Percentiles rank a stretch among this genome's conserved stretches.
phyloP scores from a whole-genome alignment of 2,888 invertebrate species.

The Conistra vaccinii region DNA sequence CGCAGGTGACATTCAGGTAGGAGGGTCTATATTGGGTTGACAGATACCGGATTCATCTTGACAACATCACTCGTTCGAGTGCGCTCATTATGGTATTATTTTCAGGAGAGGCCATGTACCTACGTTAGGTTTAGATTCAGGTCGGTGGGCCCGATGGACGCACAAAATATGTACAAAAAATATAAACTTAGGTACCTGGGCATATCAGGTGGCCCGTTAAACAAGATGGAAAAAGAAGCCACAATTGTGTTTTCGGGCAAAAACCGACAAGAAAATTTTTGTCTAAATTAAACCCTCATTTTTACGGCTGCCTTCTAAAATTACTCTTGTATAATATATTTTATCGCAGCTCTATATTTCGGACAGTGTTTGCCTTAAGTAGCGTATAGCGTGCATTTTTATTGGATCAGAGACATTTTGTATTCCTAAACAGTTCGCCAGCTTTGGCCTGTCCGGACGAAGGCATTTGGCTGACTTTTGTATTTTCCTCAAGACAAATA shows the following conservation, averaged over 20 bases:
- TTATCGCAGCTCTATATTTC: constrained; percentile 58
- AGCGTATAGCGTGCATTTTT: constrained; percentile 74
- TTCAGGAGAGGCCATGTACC: not conserved
- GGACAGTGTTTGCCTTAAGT: constrained; percentile 70
- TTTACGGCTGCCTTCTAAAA: constrained; percentile 54
- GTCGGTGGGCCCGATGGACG: not conserved
- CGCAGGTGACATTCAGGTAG: constrained; percentile 41
- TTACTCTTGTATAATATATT: constrained; percentile 50
- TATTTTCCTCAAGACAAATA: constrained; percentile 85
- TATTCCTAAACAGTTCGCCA: constrained; percentile 77
- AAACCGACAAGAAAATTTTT: constrained; percentile 41
- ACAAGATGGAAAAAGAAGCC: constrained; percentile 36
- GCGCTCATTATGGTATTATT: constrained; percentile 37
- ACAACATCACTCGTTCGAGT: constrained; percentile 17
- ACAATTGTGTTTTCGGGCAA: constrained; percentile 11
- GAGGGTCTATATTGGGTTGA: constrained; percentile 11
- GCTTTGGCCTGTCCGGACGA: constrained; percentile 78
- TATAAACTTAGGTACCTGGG: not conserved
- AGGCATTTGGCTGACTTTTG: constrained; percentile 83
- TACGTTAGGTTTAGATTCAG: not conserved
- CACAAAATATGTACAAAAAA: constrained; percentile 11
- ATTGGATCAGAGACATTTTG: constrained; percentile 74
- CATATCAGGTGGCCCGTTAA: constrained; percentile 22
- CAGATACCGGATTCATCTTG: constrained; percentile 17
- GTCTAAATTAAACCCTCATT: constrained; percentile 56